Percentiles rank a stretch among this genome's conserved stretches.
Conservation (phyloP, 1,140 invertebrate genomes). For the Rhopalosiphum maidis region DNA sequence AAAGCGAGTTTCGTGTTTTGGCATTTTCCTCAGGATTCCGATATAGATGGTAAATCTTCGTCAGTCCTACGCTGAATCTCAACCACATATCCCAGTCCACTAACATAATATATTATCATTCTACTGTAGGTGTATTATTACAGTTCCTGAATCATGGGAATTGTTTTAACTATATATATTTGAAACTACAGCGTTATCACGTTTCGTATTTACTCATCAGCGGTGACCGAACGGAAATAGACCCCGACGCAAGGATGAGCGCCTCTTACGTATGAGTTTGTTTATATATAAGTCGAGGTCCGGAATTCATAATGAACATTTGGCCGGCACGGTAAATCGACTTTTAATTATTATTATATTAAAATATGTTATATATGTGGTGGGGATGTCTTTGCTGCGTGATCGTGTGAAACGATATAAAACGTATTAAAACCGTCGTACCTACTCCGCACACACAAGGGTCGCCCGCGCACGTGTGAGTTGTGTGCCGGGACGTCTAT, state of each 20-base stretch:
- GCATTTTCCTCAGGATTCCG: no score
- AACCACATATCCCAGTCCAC: no score
- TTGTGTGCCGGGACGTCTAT: neutral
- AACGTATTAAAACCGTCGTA: neutral
- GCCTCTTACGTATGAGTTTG: no score
- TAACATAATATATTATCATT: no score
- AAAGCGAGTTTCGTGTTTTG: neutral
- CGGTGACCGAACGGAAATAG: neutral
- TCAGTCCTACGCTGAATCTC: no score
- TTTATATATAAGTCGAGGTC: no score
- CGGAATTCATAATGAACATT: slow-evolving; percentile 18
- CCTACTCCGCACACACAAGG: neutral
- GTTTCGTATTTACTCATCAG: neutral
- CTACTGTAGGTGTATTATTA: no score
- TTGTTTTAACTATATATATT: neutral
- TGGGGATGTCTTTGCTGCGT: neutral
- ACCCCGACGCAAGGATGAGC: neutral
- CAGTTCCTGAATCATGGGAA: no score
- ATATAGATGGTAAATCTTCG: neutral
- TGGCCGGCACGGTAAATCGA: slow-evolving; percentile 20
- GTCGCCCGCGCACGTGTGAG: slow-evolving; percentile 4
- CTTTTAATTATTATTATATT: slow-evolving; percentile 51
- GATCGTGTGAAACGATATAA: slow-evolving; percentile 54
- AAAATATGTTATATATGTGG: neutral
- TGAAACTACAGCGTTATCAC: neutral